Evolutionary conservation across 2,888 invertebrate species (phyloP).

Genomic region (Drepanosiphum platanoidis): DNA sequence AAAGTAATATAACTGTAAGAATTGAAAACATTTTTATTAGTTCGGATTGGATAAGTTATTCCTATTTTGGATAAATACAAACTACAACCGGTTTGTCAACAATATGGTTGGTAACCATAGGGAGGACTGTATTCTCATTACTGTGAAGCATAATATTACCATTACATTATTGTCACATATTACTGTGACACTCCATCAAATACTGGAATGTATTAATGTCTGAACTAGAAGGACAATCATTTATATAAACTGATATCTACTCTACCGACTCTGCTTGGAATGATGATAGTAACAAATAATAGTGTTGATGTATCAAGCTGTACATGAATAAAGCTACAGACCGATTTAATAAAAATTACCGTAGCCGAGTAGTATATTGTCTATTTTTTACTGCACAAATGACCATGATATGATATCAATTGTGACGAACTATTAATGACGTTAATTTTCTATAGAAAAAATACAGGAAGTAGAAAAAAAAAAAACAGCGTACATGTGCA

Average conservation of each 20-base stretch:
- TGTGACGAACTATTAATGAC: background rate
- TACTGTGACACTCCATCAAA: background rate
- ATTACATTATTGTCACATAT: background rate
- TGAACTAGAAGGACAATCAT: slow-evolving; percentile 15
- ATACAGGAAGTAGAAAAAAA: background rate
- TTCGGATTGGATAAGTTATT: background rate
- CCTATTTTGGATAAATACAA: background rate
- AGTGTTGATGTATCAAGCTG: no score
- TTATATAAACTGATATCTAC: background rate
- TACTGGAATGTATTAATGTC: no score
- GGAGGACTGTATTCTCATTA: background rate
- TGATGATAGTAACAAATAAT: background rate
- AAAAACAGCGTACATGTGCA: background rate
- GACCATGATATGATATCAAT: background rate
- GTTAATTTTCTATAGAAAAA: background rate
- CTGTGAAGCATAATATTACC: background rate
- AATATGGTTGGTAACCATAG: background rate
- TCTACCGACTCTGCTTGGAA: background rate
- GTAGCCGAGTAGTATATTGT: background rate
- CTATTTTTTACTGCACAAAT: background rate
- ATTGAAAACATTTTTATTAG: background rate
- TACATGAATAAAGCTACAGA: no score
- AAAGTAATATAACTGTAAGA: background rate
- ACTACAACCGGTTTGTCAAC: slow-evolving; percentile 7
- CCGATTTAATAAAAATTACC: no score